Evolutionary conservation across 2,113 vertebrate species (phyloP), one percentile per base, ranked within the genome.

Genomic region (Pseudorectes ferrugineus): DNA sequence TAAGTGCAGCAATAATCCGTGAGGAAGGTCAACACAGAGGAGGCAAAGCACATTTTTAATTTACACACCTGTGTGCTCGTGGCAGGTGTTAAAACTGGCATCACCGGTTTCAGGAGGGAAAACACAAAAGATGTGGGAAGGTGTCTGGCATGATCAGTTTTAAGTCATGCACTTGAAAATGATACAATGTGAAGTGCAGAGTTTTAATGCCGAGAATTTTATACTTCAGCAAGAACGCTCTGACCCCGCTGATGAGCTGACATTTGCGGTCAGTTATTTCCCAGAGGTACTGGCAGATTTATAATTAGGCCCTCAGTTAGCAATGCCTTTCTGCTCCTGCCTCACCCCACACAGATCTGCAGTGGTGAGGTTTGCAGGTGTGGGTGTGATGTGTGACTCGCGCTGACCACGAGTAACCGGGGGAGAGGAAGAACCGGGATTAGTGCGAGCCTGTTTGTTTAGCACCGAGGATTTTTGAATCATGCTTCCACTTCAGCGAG

Each of bases 291-390:
- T 48, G 72, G 90, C 58, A 82, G 66, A 0, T 92, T 94, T 43
- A n/a, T 97, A 94, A 95, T 96, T 67, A 80, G 77, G 26, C 70
- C 29, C 78, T 91, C 31, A 23, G 62, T 85, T 26, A 42, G 78
- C 9, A 5, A 12, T 29, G 81, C 67, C 71, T 77, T 38, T 17
- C 55, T 93, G 74, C 81, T 90, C 25, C 6, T 88, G 74, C 58
- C 45, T 91, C 74, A 33, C 65, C 77, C 70, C 38, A 2, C 28
- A 3, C 21, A 26, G 33, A 7, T 16, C 22, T 38, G 67, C 79
- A 43, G 55, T 0, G 12, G 2, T 5, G 45, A 66, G 68, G 36
- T 29, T 54, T 38, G 5, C 40, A 31, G 49, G 6, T 9, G 61
- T 17, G 85, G 73, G 7, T 38, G 63, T 42, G 65, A 49, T 33